A percentile compares a stretch with the other conserved stretches of the same genome.
phyloP scores from a whole-genome alignment of 2,888 invertebrate species.

The Malthinus seriepunctatus region DNA sequence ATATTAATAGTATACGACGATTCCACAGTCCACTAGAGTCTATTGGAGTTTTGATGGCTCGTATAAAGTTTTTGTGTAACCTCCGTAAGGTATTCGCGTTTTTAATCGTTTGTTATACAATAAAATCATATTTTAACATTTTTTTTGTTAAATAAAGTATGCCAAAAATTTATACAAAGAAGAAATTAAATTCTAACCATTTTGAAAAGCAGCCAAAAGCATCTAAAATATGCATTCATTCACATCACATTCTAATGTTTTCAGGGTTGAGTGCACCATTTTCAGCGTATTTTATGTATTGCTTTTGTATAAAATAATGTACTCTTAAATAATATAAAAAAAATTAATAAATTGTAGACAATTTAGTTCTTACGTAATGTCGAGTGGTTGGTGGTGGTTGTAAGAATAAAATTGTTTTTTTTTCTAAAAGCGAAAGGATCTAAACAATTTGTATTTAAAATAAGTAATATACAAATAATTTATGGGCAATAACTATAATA shows the following conservation, averaged over 20 bases:
- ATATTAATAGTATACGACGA: too few species aligned
- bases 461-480: neutral
- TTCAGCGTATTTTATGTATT: conserved; percentile 13
- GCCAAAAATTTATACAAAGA: neutral
- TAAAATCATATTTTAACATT: too few species aligned
- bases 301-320: conserved; percentile 7
- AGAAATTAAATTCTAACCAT: neutral
- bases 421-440: neutral
- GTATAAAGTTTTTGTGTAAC: too few species aligned
- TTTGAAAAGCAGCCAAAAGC: conserved; percentile 12
- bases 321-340: neutral
- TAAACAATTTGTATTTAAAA: neutral
- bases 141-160: neutral
- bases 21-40: too few species aligned
- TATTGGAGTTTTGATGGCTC: too few species aligned
- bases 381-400: too few species aligned
- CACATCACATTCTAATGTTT: conserved; percentile 12
- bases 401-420: too few species aligned
- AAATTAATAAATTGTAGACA: neutral
- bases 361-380: too few species aligned
- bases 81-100: too few species aligned
- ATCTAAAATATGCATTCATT: conserved; percentile 9
- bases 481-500: neutral
- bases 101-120: too few species aligned
- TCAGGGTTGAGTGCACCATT: conserved; percentile 16